Conservation (phyloP, 2,113 vertebrate species). For the Shinisaurus crocodilurus region DNA sequence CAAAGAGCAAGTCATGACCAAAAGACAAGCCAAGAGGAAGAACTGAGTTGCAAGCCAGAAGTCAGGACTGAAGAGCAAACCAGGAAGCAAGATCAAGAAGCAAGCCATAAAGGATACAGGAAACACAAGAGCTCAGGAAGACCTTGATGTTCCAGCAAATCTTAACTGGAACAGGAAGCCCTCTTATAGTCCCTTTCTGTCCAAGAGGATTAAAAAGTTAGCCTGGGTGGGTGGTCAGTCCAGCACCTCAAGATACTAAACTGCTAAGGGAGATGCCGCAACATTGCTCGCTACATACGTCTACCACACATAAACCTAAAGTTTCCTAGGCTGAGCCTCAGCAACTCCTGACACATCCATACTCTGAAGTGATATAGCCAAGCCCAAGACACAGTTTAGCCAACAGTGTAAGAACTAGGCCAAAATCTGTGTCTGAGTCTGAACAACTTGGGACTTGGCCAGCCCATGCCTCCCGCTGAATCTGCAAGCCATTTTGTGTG, state of each 20-base stretch:
- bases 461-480: neutral
- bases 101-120: neutral
- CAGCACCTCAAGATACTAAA: too few relatives aligned
- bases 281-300: too few relatives aligned
- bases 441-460: neutral
- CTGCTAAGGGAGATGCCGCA: too few relatives aligned
- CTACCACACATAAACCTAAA: too few relatives aligned
- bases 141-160: neutral
- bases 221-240: too few relatives aligned
- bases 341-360: too few relatives aligned
- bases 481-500: neutral
- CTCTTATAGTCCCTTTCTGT: neutral
- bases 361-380: too few relatives aligned
- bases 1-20: neutral
- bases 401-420: neutral
- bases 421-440: neutral
- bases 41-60: neutral
- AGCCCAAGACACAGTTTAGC: neutral
- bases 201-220: neutral
- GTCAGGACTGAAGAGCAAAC: neutral
- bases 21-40: neutral
- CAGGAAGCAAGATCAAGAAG: neutral
- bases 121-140: neutral
- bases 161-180: neutral
- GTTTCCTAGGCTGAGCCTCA: too few relatives aligned